Evolutionary conservation across 2,888 invertebrate species (phyloP).

Genomic region (Ecliptopera silaceata): DNA sequence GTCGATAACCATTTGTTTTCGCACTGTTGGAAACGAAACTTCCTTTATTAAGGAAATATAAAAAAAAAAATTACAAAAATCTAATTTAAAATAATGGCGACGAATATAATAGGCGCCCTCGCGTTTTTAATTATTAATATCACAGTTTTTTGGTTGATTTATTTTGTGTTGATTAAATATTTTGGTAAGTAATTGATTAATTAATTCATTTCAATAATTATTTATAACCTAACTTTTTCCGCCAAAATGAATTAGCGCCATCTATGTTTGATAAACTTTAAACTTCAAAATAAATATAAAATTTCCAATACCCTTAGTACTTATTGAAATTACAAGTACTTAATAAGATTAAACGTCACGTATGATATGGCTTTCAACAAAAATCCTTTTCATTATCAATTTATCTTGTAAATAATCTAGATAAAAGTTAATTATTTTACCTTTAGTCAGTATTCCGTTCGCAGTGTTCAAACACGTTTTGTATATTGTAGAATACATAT

Average conservation of each 20-base stretch:
- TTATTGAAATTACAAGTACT: not conserved
- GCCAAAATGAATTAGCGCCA: not conserved
- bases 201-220: not conserved
- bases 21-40: not conserved
- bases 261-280: not conserved
- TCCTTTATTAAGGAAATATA: constrained; percentile 1
- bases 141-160: constrained; percentile 59
- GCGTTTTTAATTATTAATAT: constrained; percentile 60
- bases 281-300: not conserved
- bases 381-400: constrained; percentile 9
- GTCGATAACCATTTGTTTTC: constrained; percentile 8
- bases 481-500: not conserved
- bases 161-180: constrained; percentile 53
- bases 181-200: constrained; percentile 56
- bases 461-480: constrained; percentile 7
- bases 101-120: constrained; percentile 48
- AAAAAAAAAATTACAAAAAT: constrained; percentile 26
- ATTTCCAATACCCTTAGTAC: not conserved
- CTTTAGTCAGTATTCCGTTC: constrained; percentile 9
- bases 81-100: constrained; percentile 40
- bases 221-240: no score
- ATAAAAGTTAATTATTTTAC: constrained; percentile 11
- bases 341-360: constrained; percentile 3
- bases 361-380: not conserved
- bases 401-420: constrained; percentile 8